Conservation (phyloP, 2,113 vertebrate species). For the Vanacampus margaritifer region DNA sequence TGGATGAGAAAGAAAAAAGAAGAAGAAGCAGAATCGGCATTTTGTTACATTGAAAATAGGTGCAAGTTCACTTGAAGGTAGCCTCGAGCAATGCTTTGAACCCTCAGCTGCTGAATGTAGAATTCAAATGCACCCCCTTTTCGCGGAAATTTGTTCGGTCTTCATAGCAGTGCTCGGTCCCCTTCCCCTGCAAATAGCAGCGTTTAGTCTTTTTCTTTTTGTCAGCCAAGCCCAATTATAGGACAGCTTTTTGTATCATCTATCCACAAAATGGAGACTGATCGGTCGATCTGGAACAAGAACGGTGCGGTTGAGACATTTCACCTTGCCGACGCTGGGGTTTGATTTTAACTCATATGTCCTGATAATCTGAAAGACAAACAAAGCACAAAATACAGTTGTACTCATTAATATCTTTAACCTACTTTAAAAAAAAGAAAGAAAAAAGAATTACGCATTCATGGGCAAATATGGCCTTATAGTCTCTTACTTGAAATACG, state of each 20-base stretch:
- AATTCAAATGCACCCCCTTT: no score
- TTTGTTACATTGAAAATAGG: no score
- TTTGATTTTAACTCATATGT: constrained; percentile 70
- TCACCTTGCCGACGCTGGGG: constrained; percentile 56
- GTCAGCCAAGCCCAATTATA: background rate
- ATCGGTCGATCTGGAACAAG: constrained; percentile 67
- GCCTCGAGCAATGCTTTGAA: no score
- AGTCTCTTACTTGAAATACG: constrained; percentile 62
- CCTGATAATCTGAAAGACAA: constrained; percentile 60
- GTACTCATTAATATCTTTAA: no score
- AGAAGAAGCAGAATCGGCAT: no score
- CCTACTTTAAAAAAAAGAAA: no score
- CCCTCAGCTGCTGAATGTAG: no score
- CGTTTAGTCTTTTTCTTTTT: background rate
- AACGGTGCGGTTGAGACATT: constrained; percentile 56
- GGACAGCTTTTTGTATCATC: constrained; percentile 18
- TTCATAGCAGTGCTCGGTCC: background rate
- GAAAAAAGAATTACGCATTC: no score
- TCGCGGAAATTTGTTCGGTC: background rate
- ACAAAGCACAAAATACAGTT: background rate
- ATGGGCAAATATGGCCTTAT: no score
- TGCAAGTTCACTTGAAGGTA: no score
- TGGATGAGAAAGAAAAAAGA: no score
- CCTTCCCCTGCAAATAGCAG: background rate
- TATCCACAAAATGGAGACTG: constrained; percentile 65